Conservation (phyloP, 23 tunicate species). For the Halocynthia roretzi region DNA sequence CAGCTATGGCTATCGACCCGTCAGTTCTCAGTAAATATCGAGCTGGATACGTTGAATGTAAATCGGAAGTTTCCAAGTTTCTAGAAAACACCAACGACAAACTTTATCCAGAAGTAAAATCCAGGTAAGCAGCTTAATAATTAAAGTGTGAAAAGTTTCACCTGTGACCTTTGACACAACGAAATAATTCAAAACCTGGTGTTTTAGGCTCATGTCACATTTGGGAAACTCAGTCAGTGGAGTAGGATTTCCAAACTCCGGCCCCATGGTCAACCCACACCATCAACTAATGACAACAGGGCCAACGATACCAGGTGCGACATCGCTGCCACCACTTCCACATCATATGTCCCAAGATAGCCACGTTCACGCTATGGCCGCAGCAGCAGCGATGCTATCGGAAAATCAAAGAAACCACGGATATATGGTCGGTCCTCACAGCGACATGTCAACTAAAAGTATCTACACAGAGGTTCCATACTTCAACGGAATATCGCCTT, state of each 20-base stretch:
- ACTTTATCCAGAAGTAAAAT: conserved; percentile 63
- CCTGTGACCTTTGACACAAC: background rate
- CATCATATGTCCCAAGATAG: conserved; percentile 65
- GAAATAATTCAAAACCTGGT: background rate
- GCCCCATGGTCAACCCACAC: conserved; percentile 19
- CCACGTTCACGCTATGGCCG: conserved; percentile 77
- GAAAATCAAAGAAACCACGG: conserved; percentile 29
- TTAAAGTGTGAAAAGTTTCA: background rate
- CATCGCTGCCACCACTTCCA: conserved; percentile 48
- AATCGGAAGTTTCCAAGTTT: conserved; percentile 62
- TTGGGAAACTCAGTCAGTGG: conserved; percentile 35
- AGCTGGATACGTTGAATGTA: conserved; percentile 62
- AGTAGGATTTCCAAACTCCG: conserved; percentile 19
- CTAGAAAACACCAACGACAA: conserved; percentile 41
- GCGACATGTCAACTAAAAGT: background rate
- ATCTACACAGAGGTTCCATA: background rate
- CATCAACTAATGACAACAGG: conserved; percentile 63
- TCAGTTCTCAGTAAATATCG: conserved; percentile 43
- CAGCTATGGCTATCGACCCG: conserved; percentile 65
- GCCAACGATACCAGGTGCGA: conserved; percentile 46
- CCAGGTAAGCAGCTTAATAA: conserved; percentile 11
- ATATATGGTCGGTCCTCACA: conserved; percentile 1
- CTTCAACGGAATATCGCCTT: background rate
- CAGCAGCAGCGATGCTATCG: conserved; percentile 47
- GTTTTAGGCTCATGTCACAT: conserved; percentile 62